phyloP scores from a whole-genome alignment of 1,140 invertebrate genomes.

The honey bee (Apis mellifera) region Amel_HAv3.1 CM009939.2:3588001-3588500 shows the following conservation, averaged over 20 bases:
- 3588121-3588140: background rate
- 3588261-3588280: background rate
- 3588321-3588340: conserved; percentile 42
- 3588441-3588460: too few species aligned
- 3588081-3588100: background rate
- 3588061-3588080: background rate
- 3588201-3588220: conserved; percentile 5
- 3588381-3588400: too few species aligned
- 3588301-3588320: background rate
- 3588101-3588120: conserved; percentile 9
- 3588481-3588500: too few species aligned
- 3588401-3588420: too few species aligned
- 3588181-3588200: background rate
- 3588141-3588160: background rate
- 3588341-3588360: conserved; percentile 17
- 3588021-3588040: conserved; percentile 39
- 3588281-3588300: background rate
- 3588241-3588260: conserved; percentile 3
- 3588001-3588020: background rate
- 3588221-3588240: background rate
- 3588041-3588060: conserved; percentile 13
- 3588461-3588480: too few species aligned
- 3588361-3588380: too few species aligned
- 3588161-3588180: background rate
- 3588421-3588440: too few species aligned